A percentile compares a stretch with the other conserved stretches of the same genome.
Conservation (phyloP, 2,113 vertebrate species). For the Catharus bicknelli region DNA sequence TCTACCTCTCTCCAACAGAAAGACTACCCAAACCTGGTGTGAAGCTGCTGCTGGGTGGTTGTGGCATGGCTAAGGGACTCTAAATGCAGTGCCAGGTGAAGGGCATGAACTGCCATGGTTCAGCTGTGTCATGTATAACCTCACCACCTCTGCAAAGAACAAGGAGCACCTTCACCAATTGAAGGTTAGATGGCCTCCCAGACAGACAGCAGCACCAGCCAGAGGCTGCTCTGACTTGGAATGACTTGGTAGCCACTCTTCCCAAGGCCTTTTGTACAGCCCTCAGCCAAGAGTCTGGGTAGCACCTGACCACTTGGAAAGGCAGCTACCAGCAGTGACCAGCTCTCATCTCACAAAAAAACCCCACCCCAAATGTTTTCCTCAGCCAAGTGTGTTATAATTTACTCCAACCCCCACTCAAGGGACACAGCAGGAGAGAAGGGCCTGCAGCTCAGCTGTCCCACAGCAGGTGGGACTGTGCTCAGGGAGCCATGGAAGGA, state of each 20-base stretch:
- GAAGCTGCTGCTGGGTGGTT: not conserved
- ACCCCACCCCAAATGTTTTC: rapidly evolving
- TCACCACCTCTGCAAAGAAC: not conserved
- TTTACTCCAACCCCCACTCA: not conserved
- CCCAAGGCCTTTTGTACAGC: not conserved
- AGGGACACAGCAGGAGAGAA: not conserved
- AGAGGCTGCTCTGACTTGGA: not conserved
- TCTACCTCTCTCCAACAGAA: not conserved
- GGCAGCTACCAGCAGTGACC: not conserved
- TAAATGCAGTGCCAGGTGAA: not conserved
- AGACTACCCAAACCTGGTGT: not conserved
- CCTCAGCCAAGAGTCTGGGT: not conserved
- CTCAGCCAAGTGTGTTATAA: not conserved
- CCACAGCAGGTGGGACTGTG: not conserved
- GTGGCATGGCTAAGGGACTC: not conserved
- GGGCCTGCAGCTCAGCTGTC: not conserved
- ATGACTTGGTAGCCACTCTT: not conserved
- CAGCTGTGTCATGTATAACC: not conserved
- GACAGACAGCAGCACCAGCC: not conserved
- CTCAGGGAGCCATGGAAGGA: not conserved
- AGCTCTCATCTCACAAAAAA: not conserved
- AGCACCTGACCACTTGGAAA: not conserved
- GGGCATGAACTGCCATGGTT: not conserved
- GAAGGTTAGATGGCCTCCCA: not conserved
- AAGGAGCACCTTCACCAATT: not conserved